These are phyloP conservation scores for Cryptomyrus ogoouensis DNA, from an alignment of 2,113 vertebrate species.

Conservation along the genomic window DNA sequence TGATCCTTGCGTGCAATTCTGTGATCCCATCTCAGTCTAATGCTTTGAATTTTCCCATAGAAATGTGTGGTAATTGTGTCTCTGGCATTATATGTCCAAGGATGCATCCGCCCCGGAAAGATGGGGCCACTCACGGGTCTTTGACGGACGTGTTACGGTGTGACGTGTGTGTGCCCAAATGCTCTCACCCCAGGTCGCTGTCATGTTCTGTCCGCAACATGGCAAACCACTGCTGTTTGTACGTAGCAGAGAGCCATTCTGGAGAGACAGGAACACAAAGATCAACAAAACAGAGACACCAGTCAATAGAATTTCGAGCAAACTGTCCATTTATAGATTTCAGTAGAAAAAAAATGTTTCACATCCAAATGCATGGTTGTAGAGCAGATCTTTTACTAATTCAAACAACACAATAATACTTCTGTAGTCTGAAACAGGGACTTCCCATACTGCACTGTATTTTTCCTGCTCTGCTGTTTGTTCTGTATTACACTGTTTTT, in stretches of 20 bases:
- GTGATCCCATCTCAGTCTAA: neutral
- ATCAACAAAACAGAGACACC: neutral
- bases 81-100: neutral
- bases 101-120: neutral
- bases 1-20: neutral
- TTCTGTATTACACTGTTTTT: neutral
- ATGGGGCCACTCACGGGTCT: neutral
- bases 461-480: too few species aligned
- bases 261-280: conserved; percentile 14
- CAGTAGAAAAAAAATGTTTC: neutral
- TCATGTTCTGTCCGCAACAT: conserved; percentile 96
- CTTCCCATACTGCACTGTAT: neutral
- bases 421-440: neutral
- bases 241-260: conserved; percentile 87
- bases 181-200: conserved; percentile 82
- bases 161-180: neutral
- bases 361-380: neutral
- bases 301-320: neutral
- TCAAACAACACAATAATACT: neutral
- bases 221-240: conserved; percentile 95
- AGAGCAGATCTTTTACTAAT: neutral
- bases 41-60: neutral
- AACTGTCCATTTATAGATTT: neutral
- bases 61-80: neutral
- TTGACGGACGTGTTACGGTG: neutral